These are phyloP conservation scores for Caenorhabditis sinica DNA, from an alignment of 2,888 invertebrate species.

Conservation along the genomic window DNA sequence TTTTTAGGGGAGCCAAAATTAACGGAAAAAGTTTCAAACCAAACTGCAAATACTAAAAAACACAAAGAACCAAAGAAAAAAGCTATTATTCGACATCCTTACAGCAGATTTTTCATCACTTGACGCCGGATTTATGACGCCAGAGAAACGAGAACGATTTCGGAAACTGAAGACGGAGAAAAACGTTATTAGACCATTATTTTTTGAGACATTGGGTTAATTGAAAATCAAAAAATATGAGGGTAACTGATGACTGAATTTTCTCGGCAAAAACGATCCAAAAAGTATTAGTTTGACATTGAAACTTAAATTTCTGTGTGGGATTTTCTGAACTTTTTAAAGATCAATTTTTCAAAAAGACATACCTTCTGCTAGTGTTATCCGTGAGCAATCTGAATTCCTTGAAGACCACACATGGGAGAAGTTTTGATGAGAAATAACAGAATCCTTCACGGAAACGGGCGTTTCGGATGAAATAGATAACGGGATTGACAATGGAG, in stretches of 20 bases:
- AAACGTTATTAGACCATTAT: background rate
- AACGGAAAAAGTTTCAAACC: too few species aligned
- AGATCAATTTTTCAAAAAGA: background rate
- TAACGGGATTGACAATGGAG: slow-evolving; percentile 82
- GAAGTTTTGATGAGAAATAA: slow-evolving; percentile 68
- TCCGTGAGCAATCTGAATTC: slow-evolving; percentile 74
- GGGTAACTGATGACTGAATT: background rate
- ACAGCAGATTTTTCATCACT: slow-evolving; percentile 59
- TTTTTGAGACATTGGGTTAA: slow-evolving; percentile 8
- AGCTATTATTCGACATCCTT: slow-evolving; percentile 5
- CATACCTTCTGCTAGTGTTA: slow-evolving; percentile 49
- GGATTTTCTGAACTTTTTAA: too few species aligned
- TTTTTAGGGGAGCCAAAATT: background rate
- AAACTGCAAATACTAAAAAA: too few species aligned
- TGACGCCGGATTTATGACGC: slow-evolving; percentile 61
- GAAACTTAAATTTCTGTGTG: too few species aligned
- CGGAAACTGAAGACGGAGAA: slow-evolving; percentile 56
- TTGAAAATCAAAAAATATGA: background rate
- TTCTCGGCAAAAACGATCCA: background rate
- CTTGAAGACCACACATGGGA: slow-evolving; percentile 72
- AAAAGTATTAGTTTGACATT: too few species aligned
- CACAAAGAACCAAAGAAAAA: slow-evolving; percentile 13
- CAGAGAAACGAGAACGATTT: slow-evolving; percentile 61
- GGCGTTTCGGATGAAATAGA: slow-evolving; percentile 80
- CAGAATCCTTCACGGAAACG: slow-evolving; percentile 92